A percentile compares a stretch with the other conserved stretches of the same genome.
Conservation (phyloP, 2,797 vertebrate species). For the Agapornis canus region DNA sequence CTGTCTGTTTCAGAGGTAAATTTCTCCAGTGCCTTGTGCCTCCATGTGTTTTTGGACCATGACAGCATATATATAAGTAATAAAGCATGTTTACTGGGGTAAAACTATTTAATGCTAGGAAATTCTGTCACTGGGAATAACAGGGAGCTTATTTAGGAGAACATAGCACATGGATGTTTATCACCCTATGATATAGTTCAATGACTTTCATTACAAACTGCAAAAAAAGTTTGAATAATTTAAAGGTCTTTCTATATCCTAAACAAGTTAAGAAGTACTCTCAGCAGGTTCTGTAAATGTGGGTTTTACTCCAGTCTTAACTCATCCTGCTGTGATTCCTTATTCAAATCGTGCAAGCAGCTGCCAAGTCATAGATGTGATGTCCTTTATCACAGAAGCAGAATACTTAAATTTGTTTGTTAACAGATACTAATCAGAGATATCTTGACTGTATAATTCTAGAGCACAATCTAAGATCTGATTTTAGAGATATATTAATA, state of each 20-base stretch:
- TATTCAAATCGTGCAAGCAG: neutral
- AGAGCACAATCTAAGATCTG: neutral
- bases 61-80: neutral
- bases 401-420: neutral
- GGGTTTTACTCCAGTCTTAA: neutral
- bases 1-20: fast-evolving
- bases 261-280: neutral
- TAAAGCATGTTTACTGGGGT: neutral
- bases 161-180: neutral
- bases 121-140: neutral
- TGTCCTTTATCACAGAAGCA: neutral
- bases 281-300: neutral
- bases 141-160: neutral
- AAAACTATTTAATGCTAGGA: neutral
- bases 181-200: neutral
- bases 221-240: slow-evolving; percentile 1
- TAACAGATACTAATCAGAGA: neutral
- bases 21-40: neutral
- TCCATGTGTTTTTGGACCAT: fast-evolving
- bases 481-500: slow-evolving; percentile 1
- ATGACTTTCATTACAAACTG: neutral
- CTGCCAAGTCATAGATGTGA: neutral
- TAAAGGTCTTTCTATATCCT: neutral
- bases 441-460: neutral
- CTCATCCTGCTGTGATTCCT: neutral